Base-by-base conservation (phyloP, 1,140 invertebrate species). In the Limonius californicus region DNA sequence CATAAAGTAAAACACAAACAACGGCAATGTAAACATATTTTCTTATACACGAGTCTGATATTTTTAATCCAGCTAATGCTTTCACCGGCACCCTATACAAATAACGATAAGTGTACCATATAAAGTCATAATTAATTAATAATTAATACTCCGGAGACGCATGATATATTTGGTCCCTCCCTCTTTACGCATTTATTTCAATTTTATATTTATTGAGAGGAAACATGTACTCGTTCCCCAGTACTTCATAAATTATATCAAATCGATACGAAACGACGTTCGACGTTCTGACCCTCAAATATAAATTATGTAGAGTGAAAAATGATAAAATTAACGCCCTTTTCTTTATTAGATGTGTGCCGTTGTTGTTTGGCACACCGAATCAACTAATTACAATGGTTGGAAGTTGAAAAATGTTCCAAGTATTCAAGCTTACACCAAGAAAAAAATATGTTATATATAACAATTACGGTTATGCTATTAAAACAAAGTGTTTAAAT, bases 121-220 rank as follows among this genome's bases (percentile, higher is more conserved):
- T 45, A 45, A 54, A 42, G 63, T 35, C 47, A 63, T 66, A 66
- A 66, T 66, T 66, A 66, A 55, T 66, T 59, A 66, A 61, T 65
- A 65, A 65, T 65, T 61, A 61, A 47, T 50, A 59, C 64, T 50
- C 64, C 15, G 21, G 57, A 53, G 35, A 66, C 54, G 57, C 57
- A 62, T 66, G 61, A 66, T 63, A 66, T 63, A 66, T 66, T 62
- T 27, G 35, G 18, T 43, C 32, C 56, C 57, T 4, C 64, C 64
- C 50, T 23, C 45, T 66, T 66, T 66, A 61, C 64, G 64, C 60
- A 61, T 66, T 66, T 66, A 58, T 66, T 62, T 66, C 64, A 66
- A 63, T 66, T 62, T 62, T 53, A 62, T 63, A 66, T 66, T 66
- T 66, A 66, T 66, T 63, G 45, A 50, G 57, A 59, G 60, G 58